phyloP scores from a whole-genome alignment of 2,113 vertebrate species.

The Noctilio leporinus region DNA sequence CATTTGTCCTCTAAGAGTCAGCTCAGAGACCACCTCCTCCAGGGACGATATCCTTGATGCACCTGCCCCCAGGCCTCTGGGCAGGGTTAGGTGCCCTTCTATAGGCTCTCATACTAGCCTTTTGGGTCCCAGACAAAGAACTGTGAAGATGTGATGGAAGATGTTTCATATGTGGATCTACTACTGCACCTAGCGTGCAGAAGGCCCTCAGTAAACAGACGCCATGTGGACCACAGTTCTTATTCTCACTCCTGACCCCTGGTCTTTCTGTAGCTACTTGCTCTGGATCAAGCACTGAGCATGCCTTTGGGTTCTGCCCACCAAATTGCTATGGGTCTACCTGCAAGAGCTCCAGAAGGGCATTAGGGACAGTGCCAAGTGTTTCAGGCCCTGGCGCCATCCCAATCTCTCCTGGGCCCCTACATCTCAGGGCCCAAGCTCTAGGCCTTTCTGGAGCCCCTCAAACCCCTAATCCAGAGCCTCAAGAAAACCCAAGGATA shows the following conservation, averaged over 20 bases:
- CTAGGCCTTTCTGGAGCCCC: neutral
- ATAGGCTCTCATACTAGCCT: neutral
- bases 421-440: neutral
- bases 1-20: neutral
- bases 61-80: too few species aligned
- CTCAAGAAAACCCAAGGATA: neutral
- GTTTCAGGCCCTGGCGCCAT: neutral
- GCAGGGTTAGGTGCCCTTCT: neutral
- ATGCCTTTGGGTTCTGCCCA: neutral
- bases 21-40: neutral
- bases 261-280: neutral
- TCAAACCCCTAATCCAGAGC: neutral
- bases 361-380: neutral
- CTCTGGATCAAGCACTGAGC: neutral
- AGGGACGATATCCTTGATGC: neutral
- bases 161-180: neutral
- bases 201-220: neutral
- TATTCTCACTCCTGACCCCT: neutral
- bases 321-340: neutral
- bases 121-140: neutral
- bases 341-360: neutral
- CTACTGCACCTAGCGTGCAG: fast-evolving
- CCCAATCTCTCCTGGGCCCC: neutral
- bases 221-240: neutral
- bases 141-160: neutral